These are phyloP conservation scores for Pseudochaenichthys georgianus DNA, from an alignment of 2,797 vertebrate genomes.

Conservation along the genomic window DNA sequence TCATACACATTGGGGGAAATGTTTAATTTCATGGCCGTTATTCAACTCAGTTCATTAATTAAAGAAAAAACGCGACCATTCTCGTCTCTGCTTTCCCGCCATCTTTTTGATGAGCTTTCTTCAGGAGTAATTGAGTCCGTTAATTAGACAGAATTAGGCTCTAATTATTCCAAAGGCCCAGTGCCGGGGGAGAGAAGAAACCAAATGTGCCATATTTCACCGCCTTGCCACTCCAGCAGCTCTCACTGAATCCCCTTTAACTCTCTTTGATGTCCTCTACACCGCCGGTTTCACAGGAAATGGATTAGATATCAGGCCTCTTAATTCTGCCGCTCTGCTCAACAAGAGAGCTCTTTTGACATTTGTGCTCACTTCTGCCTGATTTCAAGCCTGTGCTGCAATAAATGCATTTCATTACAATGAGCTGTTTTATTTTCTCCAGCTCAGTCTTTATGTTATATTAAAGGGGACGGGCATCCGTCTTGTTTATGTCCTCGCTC, in stretches of 20 bases:
- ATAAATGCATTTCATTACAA: conserved; percentile 86
- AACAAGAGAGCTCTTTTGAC: conserved; percentile 81
- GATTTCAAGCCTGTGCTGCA: conserved; percentile 77
- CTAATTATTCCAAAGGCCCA: conserved; percentile 87
- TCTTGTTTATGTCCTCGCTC: conserved; percentile 84
- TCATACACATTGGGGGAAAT: conserved; percentile 87
- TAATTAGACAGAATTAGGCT: conserved; percentile 90
- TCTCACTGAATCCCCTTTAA: conserved; percentile 78
- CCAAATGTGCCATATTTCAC: conserved; percentile 83
- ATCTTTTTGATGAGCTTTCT: conserved; percentile 89
- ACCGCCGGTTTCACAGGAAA: conserved; percentile 82
- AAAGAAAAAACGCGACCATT: conserved; percentile 82
- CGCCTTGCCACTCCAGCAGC: conserved; percentile 73
- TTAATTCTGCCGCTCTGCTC: conserved; percentile 78
- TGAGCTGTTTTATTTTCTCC: conserved; percentile 82
- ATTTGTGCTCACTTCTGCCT: conserved; percentile 80
- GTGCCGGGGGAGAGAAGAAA: conserved; percentile 79
- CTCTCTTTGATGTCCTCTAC: conserved; percentile 83
- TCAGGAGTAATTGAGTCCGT: conserved; percentile 88
- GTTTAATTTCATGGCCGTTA: conserved; percentile 86
- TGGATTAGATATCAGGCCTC: conserved; percentile 83
- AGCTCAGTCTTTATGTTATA: conserved; percentile 83
- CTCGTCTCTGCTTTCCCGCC: conserved; percentile 83
- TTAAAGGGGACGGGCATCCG: conserved; percentile 82
- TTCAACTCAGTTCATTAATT: conserved; percentile 89